Base-by-base conservation (phyloP, 2,113 vertebrate genomes). In the Nyctereutes procyonoides region DNA sequence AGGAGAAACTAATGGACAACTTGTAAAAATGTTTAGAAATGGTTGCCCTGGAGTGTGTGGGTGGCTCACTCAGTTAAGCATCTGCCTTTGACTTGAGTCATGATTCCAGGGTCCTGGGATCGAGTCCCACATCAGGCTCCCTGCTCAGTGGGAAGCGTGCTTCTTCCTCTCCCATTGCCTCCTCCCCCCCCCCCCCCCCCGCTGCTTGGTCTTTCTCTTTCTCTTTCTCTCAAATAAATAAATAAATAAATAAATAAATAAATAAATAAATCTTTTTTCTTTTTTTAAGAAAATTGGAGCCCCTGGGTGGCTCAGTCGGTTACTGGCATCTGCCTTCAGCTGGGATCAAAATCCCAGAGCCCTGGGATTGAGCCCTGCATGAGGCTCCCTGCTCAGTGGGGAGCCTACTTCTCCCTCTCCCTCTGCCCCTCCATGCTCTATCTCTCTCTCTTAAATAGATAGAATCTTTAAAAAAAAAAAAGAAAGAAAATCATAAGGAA, bases 1-100 rank as follows among this genome's bases (percentile, higher is more conserved):
- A 80, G 28, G 43, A 94, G 26, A 93, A 96, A 96, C 77, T 30
- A 90, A 96, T 32, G 80, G 81, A 84, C 71, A 96, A 60, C 22
- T 76, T 43, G 32, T 94, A 13, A 80, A 97, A 95, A 94, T 5
- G 16, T 88, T 62, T 80, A 82, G 84, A 71, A 95, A 95, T 9
- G 8, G 74, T 48, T 76, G 26, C 43, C 26, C 74, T 3, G 8
- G 65, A 0, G 16, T 69, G 65, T 8, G 3, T n/a, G 32, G 65
- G 32, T 69, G 16, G 32, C 16, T 69, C 32, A 69, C 15, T 69
- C n/a, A 16, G 32, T 69, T 69, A 69, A n/a, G 65, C 65, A n/a
- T 69, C 65, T 32, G n/a, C 7, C 32, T 69, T 43, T 43, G 43
- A 43, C 65, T n/a, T 69, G 65, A 69, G 16, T 69, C 65, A 69